Evolutionary conservation across 2,113 vertebrate species (phyloP), one percentile per base, ranked within the genome.

Genomic region (Anseranas semipalmata): DNA sequence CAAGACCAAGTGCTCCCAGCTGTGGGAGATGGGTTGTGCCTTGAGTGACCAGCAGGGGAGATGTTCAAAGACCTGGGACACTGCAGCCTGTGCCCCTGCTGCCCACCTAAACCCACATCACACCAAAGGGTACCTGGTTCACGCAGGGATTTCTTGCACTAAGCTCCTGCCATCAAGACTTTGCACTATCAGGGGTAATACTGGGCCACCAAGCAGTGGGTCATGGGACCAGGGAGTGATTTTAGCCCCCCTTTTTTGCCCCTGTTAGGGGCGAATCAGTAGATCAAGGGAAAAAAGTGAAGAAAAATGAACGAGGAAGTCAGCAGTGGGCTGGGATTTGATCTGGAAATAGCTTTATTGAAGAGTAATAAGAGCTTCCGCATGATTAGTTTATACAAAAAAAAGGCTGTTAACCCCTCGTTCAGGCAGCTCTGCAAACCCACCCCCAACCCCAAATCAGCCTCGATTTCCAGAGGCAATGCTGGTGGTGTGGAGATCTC

Each of bases 281-380:
- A 72, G 11, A 85, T 53, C 41, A 76, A 85, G 20, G 20, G 48
- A 63, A 85, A 85, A 25, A 35, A 92, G 77, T 15, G 9, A 24
- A 80, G 76, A 65, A 58, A 78, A 68, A 53, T 6, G 1, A 89
- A 45, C 35, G 45, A 81, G 25, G 70, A 88, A 93, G 87, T 6
- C 33, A 73, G 94, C 30, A 87, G 77, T 1, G 1, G 46, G 75
- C 4, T 63, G 50, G 19, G 58, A 67, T 86, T 89, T 41, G 39
- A 66, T 74, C 41, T 41, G 46, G 30, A 53, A 90, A 86, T 7
- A 83, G 67, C 77, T 95, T 94, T 95, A 95, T 90, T 95, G 52
- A 76, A 84, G 78, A 80, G 73, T 35, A 89, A 62, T 35, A 91
- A 85, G 65, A 91, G 81, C 25, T 84, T 90, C 68, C 84, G 89